phyloP scores from a whole-genome alignment of 2,888 invertebrate genomes.

The Cephonodes hylas region DNA sequence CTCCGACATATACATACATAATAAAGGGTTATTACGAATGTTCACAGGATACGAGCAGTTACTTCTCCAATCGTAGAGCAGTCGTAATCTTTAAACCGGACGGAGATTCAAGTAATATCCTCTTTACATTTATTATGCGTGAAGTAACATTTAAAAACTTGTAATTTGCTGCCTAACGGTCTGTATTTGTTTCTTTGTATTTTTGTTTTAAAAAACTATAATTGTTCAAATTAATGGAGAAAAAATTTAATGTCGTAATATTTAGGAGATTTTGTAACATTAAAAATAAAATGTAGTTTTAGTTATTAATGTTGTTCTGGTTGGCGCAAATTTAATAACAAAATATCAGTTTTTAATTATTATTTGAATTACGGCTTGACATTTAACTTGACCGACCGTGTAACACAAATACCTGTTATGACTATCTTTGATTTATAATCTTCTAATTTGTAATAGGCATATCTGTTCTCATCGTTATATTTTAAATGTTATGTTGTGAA shows the following conservation, averaged over 20 bases:
- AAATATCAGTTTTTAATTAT: background rate
- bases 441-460: background rate
- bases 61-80: background rate
- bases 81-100: background rate
- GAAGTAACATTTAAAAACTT: background rate
- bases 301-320: no score
- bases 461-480: background rate
- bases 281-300: no score
- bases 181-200: background rate
- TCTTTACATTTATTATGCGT: background rate
- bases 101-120: background rate
- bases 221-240: no score
- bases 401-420: background rate
- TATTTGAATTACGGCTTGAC: background rate
- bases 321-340: background rate
- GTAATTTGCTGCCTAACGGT: background rate
- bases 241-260: no score
- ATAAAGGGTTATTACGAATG: background rate
- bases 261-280: no score
- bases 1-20: no score
- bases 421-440: background rate
- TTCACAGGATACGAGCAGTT: background rate
- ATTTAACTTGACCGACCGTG: background rate
- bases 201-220: background rate
- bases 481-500: slow-evolving; percentile 2